A percentile compares a stretch with the other conserved stretches of the same genome.
Conservation (phyloP, 2,797 vertebrate genomes). For the Eidolon dupreanum region DNA sequence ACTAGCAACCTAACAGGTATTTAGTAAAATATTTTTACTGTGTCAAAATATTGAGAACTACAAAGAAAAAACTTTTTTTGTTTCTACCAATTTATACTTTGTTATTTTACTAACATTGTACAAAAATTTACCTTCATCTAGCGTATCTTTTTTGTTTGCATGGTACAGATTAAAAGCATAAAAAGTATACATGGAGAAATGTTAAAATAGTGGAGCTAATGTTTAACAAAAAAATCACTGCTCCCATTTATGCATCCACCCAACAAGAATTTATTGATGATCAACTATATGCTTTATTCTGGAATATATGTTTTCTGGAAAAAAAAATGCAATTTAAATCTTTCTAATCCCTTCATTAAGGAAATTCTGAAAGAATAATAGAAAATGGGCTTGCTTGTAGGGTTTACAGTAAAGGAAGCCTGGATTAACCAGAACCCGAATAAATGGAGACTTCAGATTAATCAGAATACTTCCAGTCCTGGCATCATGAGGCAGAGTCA, state of each 20-base stretch:
- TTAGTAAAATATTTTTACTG: background rate
- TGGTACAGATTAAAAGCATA: background rate
- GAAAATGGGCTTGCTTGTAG: background rate
- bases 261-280: background rate
- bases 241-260: background rate
- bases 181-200: background rate
- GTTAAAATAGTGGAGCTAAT: background rate
- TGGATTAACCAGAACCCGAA: background rate
- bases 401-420: background rate
- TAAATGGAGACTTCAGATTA: constrained; percentile 21
- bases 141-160: background rate
- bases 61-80: background rate
- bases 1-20: background rate
- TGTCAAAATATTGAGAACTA: background rate
- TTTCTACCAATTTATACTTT: background rate
- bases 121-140: background rate
- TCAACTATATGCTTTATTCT: background rate
- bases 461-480: background rate
- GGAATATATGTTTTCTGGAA: background rate
- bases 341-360: constrained; percentile 13
- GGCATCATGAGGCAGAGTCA: background rate
- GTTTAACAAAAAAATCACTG: background rate
- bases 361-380: background rate
- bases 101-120: background rate
- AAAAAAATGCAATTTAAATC: background rate